phyloP scores from a whole-genome alignment of 2,113 vertebrate species.

The Otolemur garnettii region DNA sequence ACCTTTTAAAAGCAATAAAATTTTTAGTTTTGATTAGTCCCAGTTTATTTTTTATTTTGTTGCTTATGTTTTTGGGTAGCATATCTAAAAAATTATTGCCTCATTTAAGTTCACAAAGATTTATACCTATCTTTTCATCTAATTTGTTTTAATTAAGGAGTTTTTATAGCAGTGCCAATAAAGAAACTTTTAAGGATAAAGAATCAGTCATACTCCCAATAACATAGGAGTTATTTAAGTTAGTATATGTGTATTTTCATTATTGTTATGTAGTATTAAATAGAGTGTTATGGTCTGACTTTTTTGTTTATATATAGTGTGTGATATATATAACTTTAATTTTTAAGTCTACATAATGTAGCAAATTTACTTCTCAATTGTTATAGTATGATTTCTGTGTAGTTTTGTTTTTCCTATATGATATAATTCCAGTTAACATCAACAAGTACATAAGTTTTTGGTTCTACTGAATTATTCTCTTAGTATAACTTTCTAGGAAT shows the following conservation, averaged over 20 bases:
- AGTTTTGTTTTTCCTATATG: neutral
- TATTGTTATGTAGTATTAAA: neutral
- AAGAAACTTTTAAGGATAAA: neutral
- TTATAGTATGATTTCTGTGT: constrained; percentile 25
- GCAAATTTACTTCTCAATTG: constrained; percentile 12
- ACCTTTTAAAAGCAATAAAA: neutral
- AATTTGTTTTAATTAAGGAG: constrained; percentile 29
- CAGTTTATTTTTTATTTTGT: neutral
- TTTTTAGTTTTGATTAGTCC: constrained; percentile 1
- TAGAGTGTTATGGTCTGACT: neutral
- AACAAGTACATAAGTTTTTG: constrained; percentile 3
- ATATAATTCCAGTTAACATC: constrained; percentile 33
- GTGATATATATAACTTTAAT: neutral
- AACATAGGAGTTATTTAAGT: neutral
- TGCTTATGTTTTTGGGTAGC: constrained; percentile 29
- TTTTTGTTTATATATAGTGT: neutral
- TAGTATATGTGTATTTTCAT: constrained; percentile 14
- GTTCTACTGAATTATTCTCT: constrained; percentile 45
- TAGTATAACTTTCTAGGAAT: constrained; percentile 41
- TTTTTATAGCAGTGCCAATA: neutral
- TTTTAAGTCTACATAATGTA: neutral
- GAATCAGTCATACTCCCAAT: neutral
- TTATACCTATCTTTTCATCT: constrained; percentile 8
- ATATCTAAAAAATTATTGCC: constrained; percentile 3
- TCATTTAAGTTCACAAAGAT: neutral